phyloP scores from a whole-genome alignment of 2,888 invertebrate genomes.

The Mesorhabditis spiculigera region DNA sequence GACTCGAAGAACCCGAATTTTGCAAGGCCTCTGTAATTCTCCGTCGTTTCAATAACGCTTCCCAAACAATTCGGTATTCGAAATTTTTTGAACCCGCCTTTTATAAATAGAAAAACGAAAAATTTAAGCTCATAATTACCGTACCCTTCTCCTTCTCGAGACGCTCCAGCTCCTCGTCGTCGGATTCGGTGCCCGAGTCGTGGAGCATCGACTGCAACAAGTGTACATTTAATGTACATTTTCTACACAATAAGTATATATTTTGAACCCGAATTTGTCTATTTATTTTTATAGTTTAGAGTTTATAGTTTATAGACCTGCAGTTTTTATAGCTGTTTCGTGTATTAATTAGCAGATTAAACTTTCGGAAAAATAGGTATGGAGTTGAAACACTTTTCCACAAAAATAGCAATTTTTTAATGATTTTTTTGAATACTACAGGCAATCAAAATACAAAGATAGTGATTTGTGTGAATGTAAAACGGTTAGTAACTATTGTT shows the following conservation, averaged over 20 bases:
- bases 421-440: too few species aligned
- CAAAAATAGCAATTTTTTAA: too few species aligned
- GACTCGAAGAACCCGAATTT: not conserved
- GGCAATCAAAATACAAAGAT: too few species aligned
- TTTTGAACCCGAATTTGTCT: not conserved
- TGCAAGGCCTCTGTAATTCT: not conserved
- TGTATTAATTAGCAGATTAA: too few species aligned
- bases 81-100: too few species aligned
- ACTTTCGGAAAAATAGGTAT: too few species aligned
- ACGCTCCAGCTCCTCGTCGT: conserved; percentile 28
- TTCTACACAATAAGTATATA: not conserved
- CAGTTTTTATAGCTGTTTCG: not conserved
- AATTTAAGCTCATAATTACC: not conserved
- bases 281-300: not conserved
- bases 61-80: too few species aligned
- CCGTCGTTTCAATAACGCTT: too few species aligned
- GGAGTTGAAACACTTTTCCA: too few species aligned
- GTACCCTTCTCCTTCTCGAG: conserved; percentile 4
- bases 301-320: too few species aligned
- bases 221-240: not conserved
- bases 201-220: conserved; percentile 10
- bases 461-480: too few species aligned
- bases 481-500: too few species aligned
- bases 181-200: conserved; percentile 42
- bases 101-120: not conserved